Percentiles rank a stretch among this genome's conserved stretches.
Conservation (phyloP, 2,113 vertebrate genomes). For the Petroica traversi region DNA sequence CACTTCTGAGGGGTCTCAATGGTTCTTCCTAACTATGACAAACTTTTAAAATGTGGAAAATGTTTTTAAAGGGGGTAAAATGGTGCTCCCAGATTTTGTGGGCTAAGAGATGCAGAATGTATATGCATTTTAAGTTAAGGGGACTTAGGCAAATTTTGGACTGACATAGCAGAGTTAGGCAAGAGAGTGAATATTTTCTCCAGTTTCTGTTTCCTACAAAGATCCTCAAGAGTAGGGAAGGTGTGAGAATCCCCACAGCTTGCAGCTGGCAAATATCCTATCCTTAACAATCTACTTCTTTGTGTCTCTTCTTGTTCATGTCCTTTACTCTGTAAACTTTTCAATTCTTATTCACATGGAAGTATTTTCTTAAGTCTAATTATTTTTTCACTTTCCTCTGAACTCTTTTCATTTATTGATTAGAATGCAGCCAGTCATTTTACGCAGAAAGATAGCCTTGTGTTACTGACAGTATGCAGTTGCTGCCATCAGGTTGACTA, state of each 20-base stretch:
- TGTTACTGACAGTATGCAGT: background rate
- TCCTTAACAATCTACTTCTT: background rate
- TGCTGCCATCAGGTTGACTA: background rate
- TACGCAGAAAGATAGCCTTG: background rate
- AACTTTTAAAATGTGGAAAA: background rate
- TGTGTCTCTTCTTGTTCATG: background rate
- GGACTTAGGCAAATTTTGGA: background rate
- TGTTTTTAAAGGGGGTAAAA: background rate
- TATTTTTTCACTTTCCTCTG: background rate
- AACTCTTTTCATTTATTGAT: background rate
- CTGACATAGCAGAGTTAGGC: background rate
- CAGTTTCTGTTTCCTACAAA: background rate
- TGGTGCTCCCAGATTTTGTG: background rate
- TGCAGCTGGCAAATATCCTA: background rate
- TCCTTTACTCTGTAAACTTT: background rate
- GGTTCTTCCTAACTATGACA: background rate
- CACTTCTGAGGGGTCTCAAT: background rate
- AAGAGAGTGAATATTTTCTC: background rate
- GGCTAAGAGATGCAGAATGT: background rate
- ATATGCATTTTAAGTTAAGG: background rate
- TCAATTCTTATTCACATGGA: background rate
- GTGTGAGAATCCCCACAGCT: background rate
- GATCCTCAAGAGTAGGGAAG: background rate
- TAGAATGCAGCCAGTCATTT: background rate
- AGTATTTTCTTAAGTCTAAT: background rate